A percentile compares a stretch with the other conserved stretches of the same genome.
Evolutionary conservation across 1,140 invertebrate species (phyloP).

Genomic region (Aphelenchoides fujianensis): DNA sequence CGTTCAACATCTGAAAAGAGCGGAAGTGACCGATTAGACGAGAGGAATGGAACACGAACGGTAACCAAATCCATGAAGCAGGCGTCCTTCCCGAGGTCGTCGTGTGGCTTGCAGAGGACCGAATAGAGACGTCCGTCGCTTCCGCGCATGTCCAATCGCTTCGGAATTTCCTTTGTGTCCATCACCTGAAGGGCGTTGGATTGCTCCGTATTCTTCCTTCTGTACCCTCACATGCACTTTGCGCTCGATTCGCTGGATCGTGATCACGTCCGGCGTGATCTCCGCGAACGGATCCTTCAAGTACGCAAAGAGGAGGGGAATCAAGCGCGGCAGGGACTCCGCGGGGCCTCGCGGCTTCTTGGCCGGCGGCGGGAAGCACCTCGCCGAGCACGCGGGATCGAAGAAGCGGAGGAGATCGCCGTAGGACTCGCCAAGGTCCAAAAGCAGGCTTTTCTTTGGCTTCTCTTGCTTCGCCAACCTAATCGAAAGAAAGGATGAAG

Average conservation of each 20-base stretch:
- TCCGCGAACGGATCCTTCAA: conserved; percentile 8
- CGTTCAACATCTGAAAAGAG: conserved; percentile 45
- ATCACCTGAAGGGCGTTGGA: conserved; percentile 45
- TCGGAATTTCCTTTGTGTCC: conserved; percentile 44
- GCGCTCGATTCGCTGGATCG: conserved; percentile 9
- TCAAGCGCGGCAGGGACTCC: neutral
- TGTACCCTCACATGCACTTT: too few species aligned
- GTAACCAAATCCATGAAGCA: conserved; percentile 93
- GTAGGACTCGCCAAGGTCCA: conserved; percentile 11
- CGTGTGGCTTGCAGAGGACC: conserved; percentile 71
- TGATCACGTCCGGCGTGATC: neutral
- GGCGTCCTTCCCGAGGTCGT: conserved; percentile 91
- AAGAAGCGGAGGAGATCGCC: conserved; percentile 23
- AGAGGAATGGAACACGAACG: conserved; percentile 20
- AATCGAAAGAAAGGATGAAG: too few species aligned
- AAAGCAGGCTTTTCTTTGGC: too few species aligned
- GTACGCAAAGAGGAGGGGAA: conserved; percentile 7
- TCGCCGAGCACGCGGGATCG: neutral
- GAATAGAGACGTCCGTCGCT: conserved; percentile 74
- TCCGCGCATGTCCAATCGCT: conserved; percentile 43
- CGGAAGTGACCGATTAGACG: neutral
- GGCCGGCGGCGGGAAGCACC: neutral
- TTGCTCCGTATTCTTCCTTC: too few species aligned
- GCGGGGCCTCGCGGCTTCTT: too few species aligned
- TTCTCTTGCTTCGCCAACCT: too few species aligned